Evolutionary conservation across 2,797 vertebrate species (phyloP).

Genomic region (Adrianichthys oophorus): DNA sequence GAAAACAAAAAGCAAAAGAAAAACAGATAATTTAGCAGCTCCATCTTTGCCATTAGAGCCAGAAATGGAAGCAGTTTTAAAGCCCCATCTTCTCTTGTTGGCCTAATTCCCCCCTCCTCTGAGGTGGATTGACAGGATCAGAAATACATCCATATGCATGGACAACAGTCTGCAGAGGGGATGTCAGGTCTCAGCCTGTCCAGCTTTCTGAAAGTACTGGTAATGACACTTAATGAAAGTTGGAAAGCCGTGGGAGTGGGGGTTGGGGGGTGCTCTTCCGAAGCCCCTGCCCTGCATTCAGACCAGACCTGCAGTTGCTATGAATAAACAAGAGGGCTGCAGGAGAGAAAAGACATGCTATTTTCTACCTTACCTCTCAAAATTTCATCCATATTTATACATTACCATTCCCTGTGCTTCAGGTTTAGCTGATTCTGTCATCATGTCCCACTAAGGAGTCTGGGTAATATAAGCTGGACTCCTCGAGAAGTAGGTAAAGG

Average conservation of each 20-base stretch:
- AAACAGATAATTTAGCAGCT: conserved; percentile 51
- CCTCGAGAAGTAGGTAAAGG: conserved; percentile 17
- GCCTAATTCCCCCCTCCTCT: conserved; percentile 71
- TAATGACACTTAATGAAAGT: conserved; percentile 82
- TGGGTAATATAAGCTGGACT: conserved; percentile 65
- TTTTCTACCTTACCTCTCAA: conserved; percentile 50
- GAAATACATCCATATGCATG: conserved; percentile 77
- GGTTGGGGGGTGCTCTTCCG: conserved; percentile 36
- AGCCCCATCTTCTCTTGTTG: conserved; percentile 42
- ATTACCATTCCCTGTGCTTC: conserved; percentile 56
- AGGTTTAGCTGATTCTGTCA: conserved; percentile 34
- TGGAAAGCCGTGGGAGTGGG: conserved; percentile 54
- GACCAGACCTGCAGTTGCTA: conserved; percentile 46
- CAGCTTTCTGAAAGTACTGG: conserved; percentile 69
- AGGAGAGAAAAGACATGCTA: conserved; percentile 60
- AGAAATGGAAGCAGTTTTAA: conserved; percentile 59
- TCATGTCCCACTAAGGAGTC: conserved; percentile 51
- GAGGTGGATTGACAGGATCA: conserved; percentile 75
- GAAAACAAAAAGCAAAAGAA: conserved; percentile 18
- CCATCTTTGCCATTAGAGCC: conserved; percentile 66
- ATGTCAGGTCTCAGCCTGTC: conserved; percentile 70
- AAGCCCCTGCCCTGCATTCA: conserved; percentile 33
- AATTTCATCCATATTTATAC: conserved; percentile 66
- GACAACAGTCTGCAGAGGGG: conserved; percentile 66
- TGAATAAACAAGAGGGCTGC: conserved; percentile 73